These are phyloP conservation scores for Drosophila arizonae DNA, from an alignment of 1,140 invertebrate genomes.

Conservation along the genomic window DNA sequence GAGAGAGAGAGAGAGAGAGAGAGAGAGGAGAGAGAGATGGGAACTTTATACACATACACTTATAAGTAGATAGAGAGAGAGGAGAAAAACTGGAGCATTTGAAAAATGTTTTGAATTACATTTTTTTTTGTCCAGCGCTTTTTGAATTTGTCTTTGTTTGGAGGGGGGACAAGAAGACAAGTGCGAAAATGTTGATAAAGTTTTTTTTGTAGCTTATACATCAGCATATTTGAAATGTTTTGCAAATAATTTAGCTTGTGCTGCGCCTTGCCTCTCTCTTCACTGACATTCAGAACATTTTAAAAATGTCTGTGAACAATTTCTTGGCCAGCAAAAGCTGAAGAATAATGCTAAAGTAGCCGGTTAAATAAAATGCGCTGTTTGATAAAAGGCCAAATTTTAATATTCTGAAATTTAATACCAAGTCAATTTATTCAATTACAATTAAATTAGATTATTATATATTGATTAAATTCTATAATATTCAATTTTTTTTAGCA, in stretches of 20 bases:
- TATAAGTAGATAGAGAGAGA: not conserved
- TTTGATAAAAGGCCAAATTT: too few species aligned
- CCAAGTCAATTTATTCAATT: too few species aligned
- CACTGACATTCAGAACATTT: not conserved
- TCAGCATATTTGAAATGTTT: slow-evolving; percentile 14
- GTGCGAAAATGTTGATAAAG: slow-evolving; percentile 71
- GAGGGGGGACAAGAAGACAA: slow-evolving; percentile 44
- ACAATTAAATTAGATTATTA: too few species aligned
- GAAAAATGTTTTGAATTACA: slow-evolving; percentile 76
- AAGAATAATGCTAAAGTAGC: not conserved
- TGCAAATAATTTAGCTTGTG: slow-evolving; percentile 4
- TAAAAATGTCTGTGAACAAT: not conserved
- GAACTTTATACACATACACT: slow-evolving; percentile 36
- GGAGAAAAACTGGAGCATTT: slow-evolving; percentile 61
- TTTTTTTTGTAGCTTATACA: slow-evolving; percentile 37
- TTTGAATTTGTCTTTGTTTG: slow-evolving; percentile 52
- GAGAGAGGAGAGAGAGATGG: slow-evolving; percentile 1
- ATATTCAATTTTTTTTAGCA: too few species aligned
- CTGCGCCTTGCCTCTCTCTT: not conserved
- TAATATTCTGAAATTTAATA: too few species aligned
- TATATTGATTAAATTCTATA: too few species aligned
- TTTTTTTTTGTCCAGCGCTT: slow-evolving; percentile 59
- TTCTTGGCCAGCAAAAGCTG: not conserved
- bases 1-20: slow-evolving; percentile 3
- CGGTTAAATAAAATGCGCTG: too few species aligned